A percentile compares a stretch with the other conserved stretches of the same genome.
Conservation (phyloP, 1,140 invertebrate genomes). For the Rhyacophila brunnea region DNA sequence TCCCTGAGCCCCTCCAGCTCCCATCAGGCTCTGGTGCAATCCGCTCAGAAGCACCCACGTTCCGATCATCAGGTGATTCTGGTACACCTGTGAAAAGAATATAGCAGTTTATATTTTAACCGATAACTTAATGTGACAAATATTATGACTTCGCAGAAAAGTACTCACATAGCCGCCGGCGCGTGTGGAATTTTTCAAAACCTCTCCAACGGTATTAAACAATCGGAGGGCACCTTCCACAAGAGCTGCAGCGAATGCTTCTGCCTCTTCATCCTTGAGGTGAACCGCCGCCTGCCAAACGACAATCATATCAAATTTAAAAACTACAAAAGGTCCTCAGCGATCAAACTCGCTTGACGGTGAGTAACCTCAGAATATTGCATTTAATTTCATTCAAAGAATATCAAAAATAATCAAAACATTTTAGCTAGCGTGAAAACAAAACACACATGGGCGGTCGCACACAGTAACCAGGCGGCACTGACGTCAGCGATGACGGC, state of each 20-base stretch:
- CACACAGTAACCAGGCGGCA: slow-evolving; percentile 72
- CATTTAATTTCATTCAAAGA: too few species aligned
- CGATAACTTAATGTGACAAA: too few species aligned
- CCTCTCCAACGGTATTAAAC: slow-evolving; percentile 76
- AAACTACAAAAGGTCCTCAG: too few species aligned
- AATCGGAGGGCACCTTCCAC: slow-evolving; percentile 62
- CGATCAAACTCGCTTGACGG: too few species aligned
- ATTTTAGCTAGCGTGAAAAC: too few species aligned
- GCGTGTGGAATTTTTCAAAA: slow-evolving; percentile 80
- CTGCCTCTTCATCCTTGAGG: slow-evolving; percentile 68
- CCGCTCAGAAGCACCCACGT: slow-evolving; percentile 84
- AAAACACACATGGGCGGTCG: slow-evolving; percentile 66
- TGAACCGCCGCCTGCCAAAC: slow-evolving; percentile 46
- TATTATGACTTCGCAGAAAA: too few species aligned
- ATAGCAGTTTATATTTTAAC: too few species aligned
- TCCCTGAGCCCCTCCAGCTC: slow-evolving; percentile 49
- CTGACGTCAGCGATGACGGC: slow-evolving; percentile 79
- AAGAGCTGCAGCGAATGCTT: slow-evolving; percentile 65
- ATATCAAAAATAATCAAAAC: too few species aligned
- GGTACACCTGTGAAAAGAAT: slow-evolving; percentile 72
- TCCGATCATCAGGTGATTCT: slow-evolving; percentile 86
- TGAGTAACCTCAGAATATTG: too few species aligned
- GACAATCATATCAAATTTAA: not conserved
- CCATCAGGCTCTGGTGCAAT: slow-evolving; percentile 63
- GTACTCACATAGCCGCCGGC: slow-evolving; percentile 80